Base-by-base conservation (phyloP, 2,113 vertebrate genomes). In the Alethe diademata region DNA sequence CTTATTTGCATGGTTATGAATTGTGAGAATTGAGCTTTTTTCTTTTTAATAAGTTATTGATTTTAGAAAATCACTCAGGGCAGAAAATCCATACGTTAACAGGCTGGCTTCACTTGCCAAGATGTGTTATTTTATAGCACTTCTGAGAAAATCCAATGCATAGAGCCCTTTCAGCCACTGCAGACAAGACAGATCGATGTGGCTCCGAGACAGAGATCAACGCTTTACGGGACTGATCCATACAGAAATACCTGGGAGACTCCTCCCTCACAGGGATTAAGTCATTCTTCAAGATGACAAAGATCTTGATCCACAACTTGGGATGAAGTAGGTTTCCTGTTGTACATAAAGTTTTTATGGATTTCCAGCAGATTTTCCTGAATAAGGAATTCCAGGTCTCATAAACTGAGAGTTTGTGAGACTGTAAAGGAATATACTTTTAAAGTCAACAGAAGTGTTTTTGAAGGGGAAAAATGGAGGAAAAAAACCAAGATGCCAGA, bases 1-100 rank as follows among this genome's bases (percentile, higher is more conserved):
- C n/a, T 92, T 89, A 93, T 88, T 91, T 92, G 81, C 45, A 73
- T 54, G 56, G 60, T 31, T 91, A 91, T 43, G 48, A 94, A 92
- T 82, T 89, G 89, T 57, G 45, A 78, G 73, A 95, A 88, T 76
- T 15, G n/a, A 48, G 20, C 33, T 54, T 53, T 85, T 91, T 91
- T 82, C 43, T 62, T 91, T 92, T 66, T 74, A 94, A 96, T 83
- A 64, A 93, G 78, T 58, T 96, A 96, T 92, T 94, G 90, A 92
- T 97, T 93, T 85, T 36, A 86, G 71, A 75, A 82, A 94, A 94
- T 74, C 86, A 80, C 79, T 88, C 67, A 54, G 72, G 71, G 85
- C 54, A 66, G 84, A 95, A 93, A 96, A 96, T 86, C 85, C 67
- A 93, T 92, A 78, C 17, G 20, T 93, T 90, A 95, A 82, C 78